Evolutionary conservation across 1,140 invertebrate genomes (phyloP).

Genomic region (Branchinecta lynchi): DNA sequence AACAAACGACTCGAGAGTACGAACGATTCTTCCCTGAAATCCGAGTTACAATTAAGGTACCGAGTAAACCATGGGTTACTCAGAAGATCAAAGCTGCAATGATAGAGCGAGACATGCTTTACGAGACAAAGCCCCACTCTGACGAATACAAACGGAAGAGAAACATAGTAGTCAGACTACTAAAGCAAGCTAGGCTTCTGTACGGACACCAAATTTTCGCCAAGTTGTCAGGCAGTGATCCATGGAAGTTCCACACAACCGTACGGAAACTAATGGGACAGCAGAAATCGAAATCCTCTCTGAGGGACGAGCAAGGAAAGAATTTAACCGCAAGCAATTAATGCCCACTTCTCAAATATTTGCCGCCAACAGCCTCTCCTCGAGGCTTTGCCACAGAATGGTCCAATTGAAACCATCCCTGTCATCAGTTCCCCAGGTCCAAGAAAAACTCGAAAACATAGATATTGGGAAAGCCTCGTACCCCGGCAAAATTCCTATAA

Average conservation of each 20-base stretch:
- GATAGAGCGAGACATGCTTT: too few relatives aligned
- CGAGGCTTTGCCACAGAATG: conserved; percentile 4
- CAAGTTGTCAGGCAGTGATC: too few relatives aligned
- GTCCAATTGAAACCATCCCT: conserved; percentile 9
- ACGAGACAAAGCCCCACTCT: too few relatives aligned
- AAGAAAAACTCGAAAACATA: too few relatives aligned
- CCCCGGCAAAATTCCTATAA: too few relatives aligned
- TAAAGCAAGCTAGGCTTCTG: too few relatives aligned
- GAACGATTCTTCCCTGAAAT: conserved; percentile 1
- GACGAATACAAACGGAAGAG: too few relatives aligned
- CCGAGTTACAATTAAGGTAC: conserved; percentile 1
- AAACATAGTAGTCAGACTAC: too few relatives aligned
- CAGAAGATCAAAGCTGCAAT: not conserved
- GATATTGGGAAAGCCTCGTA: too few relatives aligned
- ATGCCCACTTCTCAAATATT: not conserved
- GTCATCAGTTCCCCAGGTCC: not conserved
- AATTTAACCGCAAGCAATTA: conserved; percentile 6
- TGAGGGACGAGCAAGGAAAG: conserved; percentile 4
- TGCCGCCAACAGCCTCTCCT: not conserved
- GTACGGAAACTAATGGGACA: too few relatives aligned
- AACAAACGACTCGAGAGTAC: conserved; percentile 9
- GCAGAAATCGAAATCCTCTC: not conserved
- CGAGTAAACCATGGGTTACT: conserved; percentile 5
- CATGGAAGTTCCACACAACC: too few relatives aligned
- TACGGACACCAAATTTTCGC: too few relatives aligned